Base-by-base conservation (phyloP, 2,113 vertebrate species). In the Actenoides hombroni region DNA sequence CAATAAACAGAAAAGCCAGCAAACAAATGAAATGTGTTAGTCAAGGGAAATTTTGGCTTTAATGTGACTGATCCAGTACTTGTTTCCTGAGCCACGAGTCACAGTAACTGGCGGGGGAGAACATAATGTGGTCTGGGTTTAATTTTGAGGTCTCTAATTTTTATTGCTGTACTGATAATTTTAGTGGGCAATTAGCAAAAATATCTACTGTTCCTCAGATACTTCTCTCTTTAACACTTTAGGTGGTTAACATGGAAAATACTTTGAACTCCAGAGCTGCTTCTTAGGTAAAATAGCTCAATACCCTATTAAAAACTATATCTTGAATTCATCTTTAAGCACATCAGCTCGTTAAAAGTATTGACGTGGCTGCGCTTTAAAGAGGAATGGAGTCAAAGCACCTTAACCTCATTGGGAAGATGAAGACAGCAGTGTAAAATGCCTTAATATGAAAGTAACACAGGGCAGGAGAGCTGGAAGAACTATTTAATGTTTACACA, bases 401-500 rank as follows among this genome's bases (percentile, higher is more conserved):
- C 68, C 40, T 31, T 75, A 68, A 65, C n/a, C 73, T 89, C 40
- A 64, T 56, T 1, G 4, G 70, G 59, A 86, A 64, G 31, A 76
- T 19, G 63, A 80, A 69, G 77, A 73, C 53, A 64, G 53, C 15
- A 31, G n/a, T 2, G 1, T 74, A 67, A 92, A 75, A 90, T 46
- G 46, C 8, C 6, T 81, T 86, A 44, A 69, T 68, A 77, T 25
- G 73, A 74, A 78, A 83, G 71, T 25, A 61, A n/a, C 18, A 2
- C 42, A 74, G 65, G 29, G 91, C 88, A 83, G 46, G 73, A 83
- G 64, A 77, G 59, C 56, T 63, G 64, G 60, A 67, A 78, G 69
- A 92, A 95, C 68, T 90, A 74, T 94, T 83, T 71, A 63, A 88
- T 90, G 83, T 95, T 94, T 95, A 90, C 73, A 37, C 94, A 81